Percentiles rank a stretch among this genome's conserved stretches.
Evolutionary conservation across 2,113 vertebrate species (phyloP).

Genomic region (Scomber japonicus): DNA sequence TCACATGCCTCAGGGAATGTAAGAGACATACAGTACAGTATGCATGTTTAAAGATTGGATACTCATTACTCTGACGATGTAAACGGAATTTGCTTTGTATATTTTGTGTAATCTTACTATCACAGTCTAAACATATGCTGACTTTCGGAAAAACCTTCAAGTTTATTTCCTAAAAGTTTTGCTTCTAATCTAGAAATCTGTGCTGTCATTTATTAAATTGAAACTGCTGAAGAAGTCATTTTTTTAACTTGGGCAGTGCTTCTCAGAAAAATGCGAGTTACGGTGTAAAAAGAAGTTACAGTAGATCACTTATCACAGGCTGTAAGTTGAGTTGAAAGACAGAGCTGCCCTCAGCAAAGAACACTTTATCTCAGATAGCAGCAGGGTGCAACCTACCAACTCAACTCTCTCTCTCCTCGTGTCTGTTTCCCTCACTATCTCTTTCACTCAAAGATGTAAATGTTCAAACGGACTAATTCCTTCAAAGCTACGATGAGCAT

Average conservation of each 20-base stretch:
- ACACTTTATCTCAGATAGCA: slow-evolving; percentile 69
- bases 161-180: background rate
- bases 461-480: slow-evolving; percentile 79
- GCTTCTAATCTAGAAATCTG: slow-evolving; percentile 22
- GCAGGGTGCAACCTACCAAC: slow-evolving; percentile 56
- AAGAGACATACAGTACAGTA: background rate
- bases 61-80: background rate
- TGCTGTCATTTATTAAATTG: slow-evolving; percentile 17
- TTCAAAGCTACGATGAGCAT: slow-evolving; percentile 68
- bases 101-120: background rate
- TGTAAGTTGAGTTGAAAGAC: slow-evolving; percentile 60
- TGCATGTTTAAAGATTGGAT: background rate
- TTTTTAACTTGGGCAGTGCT: background rate
- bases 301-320: slow-evolving; percentile 60
- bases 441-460: slow-evolving; percentile 68
- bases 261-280: slow-evolving; percentile 35
- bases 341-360: slow-evolving; percentile 54
- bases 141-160: slow-evolving; percentile 7
- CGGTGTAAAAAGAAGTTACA: slow-evolving; percentile 38
- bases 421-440: slow-evolving; percentile 21
- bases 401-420: slow-evolving; percentile 41
- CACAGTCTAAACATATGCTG: background rate
- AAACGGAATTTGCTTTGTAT: background rate
- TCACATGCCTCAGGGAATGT: background rate
- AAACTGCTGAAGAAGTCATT: slow-evolving; percentile 37